A percentile compares a stretch with the other conserved stretches of the same genome.
Evolutionary conservation across 2,113 vertebrate species (phyloP).

Genomic region (Scopus umbretta): DNA sequence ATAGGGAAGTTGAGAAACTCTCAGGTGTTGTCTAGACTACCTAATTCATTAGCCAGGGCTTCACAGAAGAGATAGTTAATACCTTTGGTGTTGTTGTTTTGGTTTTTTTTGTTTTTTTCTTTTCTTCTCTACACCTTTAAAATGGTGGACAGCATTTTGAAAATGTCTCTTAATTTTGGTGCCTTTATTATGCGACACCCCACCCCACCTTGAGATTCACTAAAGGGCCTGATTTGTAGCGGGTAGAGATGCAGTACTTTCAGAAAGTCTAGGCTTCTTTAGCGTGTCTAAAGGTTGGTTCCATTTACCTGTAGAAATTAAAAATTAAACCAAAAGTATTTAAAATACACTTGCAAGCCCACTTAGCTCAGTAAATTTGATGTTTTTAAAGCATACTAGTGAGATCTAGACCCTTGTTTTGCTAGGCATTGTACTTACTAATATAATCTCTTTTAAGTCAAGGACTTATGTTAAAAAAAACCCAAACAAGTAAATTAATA

Average conservation of each 20-base stretch:
- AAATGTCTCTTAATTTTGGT: neutral
- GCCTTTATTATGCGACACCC: neutral
- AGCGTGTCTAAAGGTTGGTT: neutral
- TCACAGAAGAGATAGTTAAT: neutral
- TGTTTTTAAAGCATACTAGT: neutral
- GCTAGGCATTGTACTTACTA: neutral
- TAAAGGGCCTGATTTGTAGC: neutral
- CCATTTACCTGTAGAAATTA: neutral
- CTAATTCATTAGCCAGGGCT: neutral
- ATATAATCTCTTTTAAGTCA: neutral
- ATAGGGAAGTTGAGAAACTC: neutral
- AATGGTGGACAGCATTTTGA: neutral
- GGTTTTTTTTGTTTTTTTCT: too few relatives aligned
- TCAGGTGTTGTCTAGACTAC: neutral
- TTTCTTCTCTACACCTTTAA: neutral
- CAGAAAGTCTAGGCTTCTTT: neutral
- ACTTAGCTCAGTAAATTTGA: neutral
- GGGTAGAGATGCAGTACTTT: neutral
- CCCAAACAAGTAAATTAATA: neutral
- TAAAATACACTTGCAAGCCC: neutral
- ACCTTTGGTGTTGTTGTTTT: neutral
- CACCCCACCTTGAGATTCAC: neutral
- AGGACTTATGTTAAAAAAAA: neutral
- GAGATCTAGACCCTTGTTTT: neutral
- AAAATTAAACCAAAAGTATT: neutral